Conservation (phyloP, 2,113 vertebrate species). For the Vanacampus margaritifer region DNA sequence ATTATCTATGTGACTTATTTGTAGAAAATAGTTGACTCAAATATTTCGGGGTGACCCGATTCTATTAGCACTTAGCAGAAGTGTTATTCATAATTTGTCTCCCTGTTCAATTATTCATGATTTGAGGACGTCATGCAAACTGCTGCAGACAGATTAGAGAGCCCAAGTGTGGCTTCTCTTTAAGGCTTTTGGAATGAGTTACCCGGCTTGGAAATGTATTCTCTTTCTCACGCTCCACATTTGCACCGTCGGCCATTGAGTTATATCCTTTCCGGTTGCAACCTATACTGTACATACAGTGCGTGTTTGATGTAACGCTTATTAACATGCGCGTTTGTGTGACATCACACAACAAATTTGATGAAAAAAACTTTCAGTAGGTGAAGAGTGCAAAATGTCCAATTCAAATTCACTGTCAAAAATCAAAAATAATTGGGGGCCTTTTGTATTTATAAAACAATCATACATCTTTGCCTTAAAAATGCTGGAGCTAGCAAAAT, state of each 20-base stretch:
- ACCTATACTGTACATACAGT: not conserved
- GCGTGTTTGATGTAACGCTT: constrained; percentile 25
- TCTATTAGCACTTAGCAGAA: no score
- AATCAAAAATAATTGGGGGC: no score
- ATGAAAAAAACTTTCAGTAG: not conserved
- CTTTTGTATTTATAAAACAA: no score
- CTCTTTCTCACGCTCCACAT: constrained; percentile 20
- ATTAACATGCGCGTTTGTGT: constrained; percentile 24
- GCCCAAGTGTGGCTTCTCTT: constrained; percentile 34
- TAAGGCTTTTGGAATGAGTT: constrained; percentile 55
- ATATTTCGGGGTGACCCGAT: no score
- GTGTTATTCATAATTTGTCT: constrained; percentile 27
- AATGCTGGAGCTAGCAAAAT: no score
- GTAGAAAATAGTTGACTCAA: no score
- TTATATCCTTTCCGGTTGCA: constrained; percentile 9
- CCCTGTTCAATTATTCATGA: constrained; percentile 51
- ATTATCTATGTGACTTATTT: no score
- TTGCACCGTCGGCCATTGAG: constrained; percentile 20
- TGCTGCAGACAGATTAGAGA: constrained; percentile 50
- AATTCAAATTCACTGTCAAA: no score
- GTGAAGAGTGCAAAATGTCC: no score
- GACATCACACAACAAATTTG: not conserved
- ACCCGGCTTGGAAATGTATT: constrained; percentile 31
- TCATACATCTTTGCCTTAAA: no score
- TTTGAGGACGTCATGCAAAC: constrained; percentile 37